These are phyloP conservation scores for Pangasius larnaudii DNA, from an alignment of 2,797 vertebrate species.

Conservation along the genomic window DNA sequence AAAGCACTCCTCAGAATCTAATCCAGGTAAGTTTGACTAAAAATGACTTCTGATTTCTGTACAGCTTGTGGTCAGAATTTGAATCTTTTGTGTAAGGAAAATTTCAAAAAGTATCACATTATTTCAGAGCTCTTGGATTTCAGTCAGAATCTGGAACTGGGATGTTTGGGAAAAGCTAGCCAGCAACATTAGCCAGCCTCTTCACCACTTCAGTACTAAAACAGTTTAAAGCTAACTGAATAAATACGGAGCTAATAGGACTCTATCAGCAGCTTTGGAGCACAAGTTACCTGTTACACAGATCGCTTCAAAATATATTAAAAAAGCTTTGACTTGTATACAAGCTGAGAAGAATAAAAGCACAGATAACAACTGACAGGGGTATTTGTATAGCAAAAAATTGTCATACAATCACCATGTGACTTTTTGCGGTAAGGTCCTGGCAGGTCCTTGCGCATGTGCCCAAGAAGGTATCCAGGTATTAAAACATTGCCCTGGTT, in stretches of 20 bases:
- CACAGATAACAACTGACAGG: neutral
- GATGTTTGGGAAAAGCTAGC: constrained; percentile 67
- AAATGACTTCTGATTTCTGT: neutral
- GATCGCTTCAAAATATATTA: neutral
- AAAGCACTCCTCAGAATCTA: neutral
- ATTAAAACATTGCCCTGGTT: too few relatives aligned
- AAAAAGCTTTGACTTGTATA: neutral
- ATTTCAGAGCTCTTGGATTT: constrained; percentile 28
- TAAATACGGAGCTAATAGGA: too few relatives aligned
- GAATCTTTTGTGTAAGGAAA: neutral
- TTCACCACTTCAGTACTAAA: too few relatives aligned
- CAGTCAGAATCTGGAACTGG: constrained; percentile 61
- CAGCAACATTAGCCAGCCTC: constrained; percentile 51
- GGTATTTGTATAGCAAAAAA: neutral
- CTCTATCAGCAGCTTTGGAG: too few relatives aligned
- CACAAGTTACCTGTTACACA: neutral
- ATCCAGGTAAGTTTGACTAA: neutral
- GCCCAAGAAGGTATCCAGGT: too few relatives aligned
- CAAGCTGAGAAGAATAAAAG: neutral
- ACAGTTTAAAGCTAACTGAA: too few relatives aligned
- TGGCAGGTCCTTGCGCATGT: too few relatives aligned
- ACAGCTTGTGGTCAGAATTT: neutral
- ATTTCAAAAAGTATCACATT: neutral
- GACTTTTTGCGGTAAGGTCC: too few relatives aligned
- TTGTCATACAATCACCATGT: too few relatives aligned